These are phyloP conservation scores for Sorex maritimensis DNA, from an alignment of 2,797 vertebrate genomes.

Conservation along the genomic window DNA sequence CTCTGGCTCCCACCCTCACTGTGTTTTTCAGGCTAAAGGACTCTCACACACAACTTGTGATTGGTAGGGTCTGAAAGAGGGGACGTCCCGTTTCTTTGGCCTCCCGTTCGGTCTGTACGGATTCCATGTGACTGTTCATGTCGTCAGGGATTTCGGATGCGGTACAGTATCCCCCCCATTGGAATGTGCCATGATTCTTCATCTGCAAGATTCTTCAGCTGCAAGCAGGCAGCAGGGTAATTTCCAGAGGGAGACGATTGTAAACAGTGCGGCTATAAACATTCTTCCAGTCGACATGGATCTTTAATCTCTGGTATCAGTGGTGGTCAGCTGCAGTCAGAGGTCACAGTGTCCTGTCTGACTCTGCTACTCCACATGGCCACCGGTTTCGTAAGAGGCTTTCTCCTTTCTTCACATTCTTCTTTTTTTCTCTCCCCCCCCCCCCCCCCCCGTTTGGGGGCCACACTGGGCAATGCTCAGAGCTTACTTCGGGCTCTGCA, in stretches of 20 bases:
- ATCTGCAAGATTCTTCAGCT: not conserved
- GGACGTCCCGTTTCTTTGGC: slow-evolving; percentile 30
- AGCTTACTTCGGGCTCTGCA: too few species aligned
- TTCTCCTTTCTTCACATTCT: slow-evolving; percentile 16
- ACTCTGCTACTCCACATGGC: not conserved
- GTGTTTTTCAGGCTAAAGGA: too few species aligned
- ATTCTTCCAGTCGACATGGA: not conserved
- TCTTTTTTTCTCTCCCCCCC: too few species aligned
- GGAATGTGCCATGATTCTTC: not conserved
- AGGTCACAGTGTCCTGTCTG: not conserved
- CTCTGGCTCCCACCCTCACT: too few species aligned
- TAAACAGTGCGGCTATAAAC: not conserved
- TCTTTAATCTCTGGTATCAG: not conserved
- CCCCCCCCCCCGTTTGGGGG: too few species aligned
- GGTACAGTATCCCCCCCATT: slow-evolving; percentile 2
- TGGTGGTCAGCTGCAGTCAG: too few species aligned
- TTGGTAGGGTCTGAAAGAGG: too few species aligned
- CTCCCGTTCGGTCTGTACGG: not conserved
- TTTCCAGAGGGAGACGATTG: slow-evolving; percentile 29
- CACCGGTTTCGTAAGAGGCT: not conserved
- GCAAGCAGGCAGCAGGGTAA: slow-evolving; percentile 19
- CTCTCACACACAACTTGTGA: too few species aligned
- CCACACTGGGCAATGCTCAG: too few species aligned
- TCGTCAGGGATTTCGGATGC: slow-evolving; percentile 8
- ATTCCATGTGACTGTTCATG: not conserved